Percentiles rank a stretch among this genome's conserved stretches.
Conservation (phyloP, 1,140 invertebrate genomes). For the Heliconius eleuchia region DNA sequence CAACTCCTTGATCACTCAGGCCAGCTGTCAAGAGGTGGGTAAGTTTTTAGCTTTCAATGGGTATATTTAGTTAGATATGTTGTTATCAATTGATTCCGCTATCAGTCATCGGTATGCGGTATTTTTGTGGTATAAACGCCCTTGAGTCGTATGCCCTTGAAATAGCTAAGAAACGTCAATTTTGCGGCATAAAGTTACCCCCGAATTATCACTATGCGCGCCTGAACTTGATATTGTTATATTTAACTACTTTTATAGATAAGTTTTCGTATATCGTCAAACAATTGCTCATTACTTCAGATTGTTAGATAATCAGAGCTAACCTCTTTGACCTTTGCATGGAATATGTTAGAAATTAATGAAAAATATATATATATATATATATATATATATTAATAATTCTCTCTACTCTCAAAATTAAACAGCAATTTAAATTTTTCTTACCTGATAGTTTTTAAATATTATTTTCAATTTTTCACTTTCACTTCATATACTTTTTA, state of each 20-base stretch:
- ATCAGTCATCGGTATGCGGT: conserved; percentile 46
- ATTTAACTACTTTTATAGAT: conserved; percentile 9
- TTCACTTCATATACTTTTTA: neutral
- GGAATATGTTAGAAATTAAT: conserved; percentile 20
- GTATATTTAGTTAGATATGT: conserved; percentile 23
- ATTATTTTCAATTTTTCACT: neutral
- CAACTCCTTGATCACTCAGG: conserved; percentile 75
- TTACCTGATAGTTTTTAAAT: conserved; percentile 33
- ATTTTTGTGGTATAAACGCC: conserved; percentile 53
- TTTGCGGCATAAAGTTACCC: conserved; percentile 28
- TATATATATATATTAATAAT: neutral
- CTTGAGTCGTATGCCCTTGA: conserved; percentile 73
- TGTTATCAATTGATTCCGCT: conserved; percentile 31
- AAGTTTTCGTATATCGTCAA: conserved; percentile 13
- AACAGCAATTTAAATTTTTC: conserved; percentile 22
- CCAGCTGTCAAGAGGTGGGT: conserved; percentile 84
- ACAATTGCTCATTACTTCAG: conserved; percentile 24
- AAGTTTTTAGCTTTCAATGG: conserved; percentile 73
- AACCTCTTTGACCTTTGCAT: conserved; percentile 70
- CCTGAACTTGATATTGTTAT: conserved; percentile 11
- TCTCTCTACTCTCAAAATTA: conserved; percentile 9
- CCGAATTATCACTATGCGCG: neutral
- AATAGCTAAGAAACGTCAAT: conserved; percentile 54
- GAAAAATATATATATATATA: neutral
- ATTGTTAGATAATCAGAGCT: conserved; percentile 68